Evolutionary conservation across 2,888 invertebrate species (phyloP).

Genomic region (Blera fallax): DNA sequence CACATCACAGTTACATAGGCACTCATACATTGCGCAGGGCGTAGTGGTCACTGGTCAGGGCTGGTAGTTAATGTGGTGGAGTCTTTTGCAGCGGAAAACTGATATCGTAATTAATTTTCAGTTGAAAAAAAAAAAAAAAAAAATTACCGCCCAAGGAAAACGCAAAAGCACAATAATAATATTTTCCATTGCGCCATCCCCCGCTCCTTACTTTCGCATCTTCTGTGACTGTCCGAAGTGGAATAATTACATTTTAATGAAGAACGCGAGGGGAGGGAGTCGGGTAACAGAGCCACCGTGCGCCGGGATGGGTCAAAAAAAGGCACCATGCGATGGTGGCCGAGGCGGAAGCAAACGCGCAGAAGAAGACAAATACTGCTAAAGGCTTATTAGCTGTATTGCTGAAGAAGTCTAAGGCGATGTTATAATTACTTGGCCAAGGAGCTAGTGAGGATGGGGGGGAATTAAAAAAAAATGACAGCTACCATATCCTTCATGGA

Average conservation of each 20-base stretch:
- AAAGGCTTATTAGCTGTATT: slow-evolving; percentile 68
- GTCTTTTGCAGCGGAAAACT: slow-evolving; percentile 3
- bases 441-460: background rate
- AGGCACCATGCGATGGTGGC: background rate
- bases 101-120: slow-evolving; percentile 64
- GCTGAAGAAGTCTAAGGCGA: slow-evolving; percentile 61
- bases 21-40: background rate
- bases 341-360: slow-evolving; percentile 10
- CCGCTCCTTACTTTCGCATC: background rate
- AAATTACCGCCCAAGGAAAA: slow-evolving; percentile 23
- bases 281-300: background rate
- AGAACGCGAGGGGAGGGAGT: slow-evolving; percentile 41
- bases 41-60: background rate
- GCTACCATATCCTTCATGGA: slow-evolving; percentile 40
- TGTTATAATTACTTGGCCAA: slow-evolving; percentile 63
- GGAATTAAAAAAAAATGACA: slow-evolving; percentile 36
- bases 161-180: slow-evolving; percentile 61
- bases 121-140: background rate
- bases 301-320: background rate
- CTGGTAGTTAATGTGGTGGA: background rate
- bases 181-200: slow-evolving; percentile 24
- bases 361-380: slow-evolving; percentile 56
- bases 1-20: background rate
- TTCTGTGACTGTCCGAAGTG: slow-evolving; percentile 44
- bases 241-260: slow-evolving; percentile 72